phyloP scores from a whole-genome alignment of 2,113 vertebrate genomes.

The Chaetops frenatus region DNA sequence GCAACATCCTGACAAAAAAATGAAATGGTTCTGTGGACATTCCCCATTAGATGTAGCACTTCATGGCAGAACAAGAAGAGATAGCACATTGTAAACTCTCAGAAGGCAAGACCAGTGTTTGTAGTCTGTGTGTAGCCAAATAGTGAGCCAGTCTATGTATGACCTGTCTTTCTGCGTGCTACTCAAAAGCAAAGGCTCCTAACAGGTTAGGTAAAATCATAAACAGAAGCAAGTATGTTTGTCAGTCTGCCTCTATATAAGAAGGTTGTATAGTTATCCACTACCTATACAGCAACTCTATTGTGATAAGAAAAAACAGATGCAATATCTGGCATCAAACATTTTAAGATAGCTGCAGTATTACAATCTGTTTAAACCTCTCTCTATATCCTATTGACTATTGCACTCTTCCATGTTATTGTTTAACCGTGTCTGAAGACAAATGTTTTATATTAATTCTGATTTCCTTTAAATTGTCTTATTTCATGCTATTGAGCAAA shows the following conservation, averaged over 20 bases:
- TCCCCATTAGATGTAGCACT: background rate
- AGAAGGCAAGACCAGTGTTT: background rate
- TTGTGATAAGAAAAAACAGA: background rate
- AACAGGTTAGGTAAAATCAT: background rate
- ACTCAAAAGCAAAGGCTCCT: background rate
- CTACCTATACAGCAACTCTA: background rate
- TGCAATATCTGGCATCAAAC: background rate
- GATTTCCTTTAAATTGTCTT: constrained; percentile 55
- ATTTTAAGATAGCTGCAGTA: background rate
- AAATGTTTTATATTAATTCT: constrained; percentile 59
- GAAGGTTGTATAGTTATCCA: background rate
- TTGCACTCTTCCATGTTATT: background rate
- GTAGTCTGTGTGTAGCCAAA: background rate
- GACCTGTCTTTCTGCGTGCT: background rate
- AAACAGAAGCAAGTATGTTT: background rate
- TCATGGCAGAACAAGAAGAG: background rate
- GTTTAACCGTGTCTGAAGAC: constrained; percentile 8
- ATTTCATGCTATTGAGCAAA: constrained; percentile 51
- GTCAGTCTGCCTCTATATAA: background rate
- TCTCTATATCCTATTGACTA: background rate
- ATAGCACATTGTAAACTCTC: background rate
- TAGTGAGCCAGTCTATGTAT: background rate
- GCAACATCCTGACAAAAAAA: background rate
- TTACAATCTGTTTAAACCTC: background rate
- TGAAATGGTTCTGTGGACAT: background rate